These are phyloP conservation scores for Callipepla californica DNA, from an alignment of 2,113 vertebrate species.

Conservation along the genomic window DNA sequence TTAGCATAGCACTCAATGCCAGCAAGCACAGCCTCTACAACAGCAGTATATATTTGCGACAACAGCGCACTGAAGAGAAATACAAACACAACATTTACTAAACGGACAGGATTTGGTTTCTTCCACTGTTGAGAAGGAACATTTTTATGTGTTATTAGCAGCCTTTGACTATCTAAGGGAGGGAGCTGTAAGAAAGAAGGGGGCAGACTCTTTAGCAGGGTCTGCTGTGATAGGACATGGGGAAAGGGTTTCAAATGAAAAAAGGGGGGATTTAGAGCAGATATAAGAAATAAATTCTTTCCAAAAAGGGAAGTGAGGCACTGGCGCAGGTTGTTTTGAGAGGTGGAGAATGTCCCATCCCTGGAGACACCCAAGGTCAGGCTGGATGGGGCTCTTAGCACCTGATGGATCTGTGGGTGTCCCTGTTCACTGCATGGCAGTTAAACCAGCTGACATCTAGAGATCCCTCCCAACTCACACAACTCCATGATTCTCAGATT, in stretches of 20 bases:
- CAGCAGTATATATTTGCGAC: constrained; percentile 92
- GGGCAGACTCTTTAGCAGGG: too few relatives aligned
- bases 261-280: too few relatives aligned
- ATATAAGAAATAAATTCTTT: too few relatives aligned
- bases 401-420: too few relatives aligned
- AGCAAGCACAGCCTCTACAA: constrained; percentile 90
- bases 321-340: neutral
- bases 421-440: too few relatives aligned
- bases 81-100: constrained; percentile 69
- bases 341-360: neutral
- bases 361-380: neutral
- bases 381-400: neutral
- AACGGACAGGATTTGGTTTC: constrained; percentile 3
- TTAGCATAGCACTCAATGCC: constrained; percentile 92
- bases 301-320: neutral
- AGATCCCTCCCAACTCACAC: too few relatives aligned
- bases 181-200: too few relatives aligned
- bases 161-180: too few relatives aligned
- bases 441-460: too few relatives aligned
- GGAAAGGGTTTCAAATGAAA: too few relatives aligned
- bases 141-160: neutral
- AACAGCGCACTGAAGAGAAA: constrained; percentile 84
- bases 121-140: constrained; percentile 5
- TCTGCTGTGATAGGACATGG: too few relatives aligned
- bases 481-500: neutral